Base-by-base conservation (phyloP, 2,888 invertebrate genomes). In the Chymomyza fuscimana region DNA sequence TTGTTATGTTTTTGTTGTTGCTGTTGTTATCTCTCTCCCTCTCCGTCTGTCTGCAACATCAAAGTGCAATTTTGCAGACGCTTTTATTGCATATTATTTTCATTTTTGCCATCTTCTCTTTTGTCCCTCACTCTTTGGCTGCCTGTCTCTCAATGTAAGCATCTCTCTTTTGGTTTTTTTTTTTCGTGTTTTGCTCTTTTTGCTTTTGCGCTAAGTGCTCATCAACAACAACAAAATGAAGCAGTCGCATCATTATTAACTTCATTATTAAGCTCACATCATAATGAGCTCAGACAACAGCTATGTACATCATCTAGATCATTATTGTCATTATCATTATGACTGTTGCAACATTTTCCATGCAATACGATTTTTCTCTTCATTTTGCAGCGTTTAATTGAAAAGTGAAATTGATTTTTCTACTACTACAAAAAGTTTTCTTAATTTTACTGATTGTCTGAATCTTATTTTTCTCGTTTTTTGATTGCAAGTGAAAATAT, bases 321-420 rank as follows among this genome's bases (percentile, higher is more conserved):
- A 54, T 54, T 22, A 54, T 73, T 70, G 67, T 63, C 9, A 5
- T 69, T 54, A 77, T 63, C 52, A 64, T 68, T 54, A 56, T 32
- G 59, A 63, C 71, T 71, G 58, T 61, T 67, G 60, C 72, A n/a
- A 56, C 22, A 54, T 65, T 68, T 59, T 36, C 12, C 40, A 62
- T 65, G 36, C 36, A 9, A 46, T 12, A 46, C 40, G 40, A 46
- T 46, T 46, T 46, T 46, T 66, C 46, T 15, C 62, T 69, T 69
- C 22, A 54, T 58, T 58, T 58, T 58, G 9, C 40, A 46, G 62
- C 67, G 71, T 72, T 81, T 79, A 82, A 82, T 82, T 85, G 81
- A 85, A 82, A 82, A 82, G 82, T 82, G 85, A 82, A 82, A 82
- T 85, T 82, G 82, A 85, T 80, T 82, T 85, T 77, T 68, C 73